Evolutionary conservation across 2,113 vertebrate genomes (phyloP).

Genomic region (Coracopsis vasa): DNA sequence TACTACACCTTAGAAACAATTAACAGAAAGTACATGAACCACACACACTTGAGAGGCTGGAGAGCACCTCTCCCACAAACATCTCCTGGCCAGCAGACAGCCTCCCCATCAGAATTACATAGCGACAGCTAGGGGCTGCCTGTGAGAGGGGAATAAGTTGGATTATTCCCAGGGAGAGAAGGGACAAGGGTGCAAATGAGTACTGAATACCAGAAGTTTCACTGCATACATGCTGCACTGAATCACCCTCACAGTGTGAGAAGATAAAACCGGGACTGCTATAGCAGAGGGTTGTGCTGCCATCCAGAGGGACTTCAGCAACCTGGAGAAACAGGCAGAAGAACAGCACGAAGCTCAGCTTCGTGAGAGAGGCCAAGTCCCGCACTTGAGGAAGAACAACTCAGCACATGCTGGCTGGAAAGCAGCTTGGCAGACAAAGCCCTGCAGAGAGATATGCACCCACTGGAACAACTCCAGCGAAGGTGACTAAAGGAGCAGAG

Average conservation of each 20-base stretch:
- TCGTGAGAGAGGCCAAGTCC: neutral
- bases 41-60: neutral
- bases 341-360: neutral
- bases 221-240: accelerated
- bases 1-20: neutral
- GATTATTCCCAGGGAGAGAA: neutral
- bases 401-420: accelerated
- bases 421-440: neutral
- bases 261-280: neutral
- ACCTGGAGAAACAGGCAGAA: neutral
- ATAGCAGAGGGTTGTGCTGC: slow-evolving; percentile 49
- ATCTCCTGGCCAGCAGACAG: neutral
- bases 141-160: neutral
- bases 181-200: accelerated
- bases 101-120: neutral
- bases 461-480: neutral
- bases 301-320: slow-evolving; percentile 38
- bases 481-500: neutral
- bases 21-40: neutral
- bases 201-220: neutral
- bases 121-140: neutral
- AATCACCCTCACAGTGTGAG: accelerated
- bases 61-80: neutral
- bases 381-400: neutral
- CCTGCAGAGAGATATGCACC: neutral